These are phyloP conservation scores for Drosophila lini DNA, from an alignment of 1,140 invertebrate genomes.

Conservation along the genomic window DNA sequence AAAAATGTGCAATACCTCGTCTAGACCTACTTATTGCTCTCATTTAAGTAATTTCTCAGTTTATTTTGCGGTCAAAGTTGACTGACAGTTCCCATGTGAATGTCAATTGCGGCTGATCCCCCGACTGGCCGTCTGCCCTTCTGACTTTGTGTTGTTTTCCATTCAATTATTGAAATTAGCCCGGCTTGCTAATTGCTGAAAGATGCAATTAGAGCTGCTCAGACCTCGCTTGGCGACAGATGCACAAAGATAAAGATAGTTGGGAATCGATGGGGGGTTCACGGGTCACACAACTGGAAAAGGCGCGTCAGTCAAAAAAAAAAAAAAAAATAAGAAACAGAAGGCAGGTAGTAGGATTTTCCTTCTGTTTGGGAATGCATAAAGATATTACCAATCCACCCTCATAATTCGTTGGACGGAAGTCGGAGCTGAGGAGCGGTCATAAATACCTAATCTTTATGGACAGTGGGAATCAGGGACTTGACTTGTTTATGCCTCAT, in stretches of 20 bases:
- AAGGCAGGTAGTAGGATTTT: constrained; percentile 23
- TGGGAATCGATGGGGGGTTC: constrained; percentile 15
- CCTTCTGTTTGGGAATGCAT: constrained; percentile 28
- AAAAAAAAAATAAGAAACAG: background rate
- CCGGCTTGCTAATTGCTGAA: constrained; percentile 52
- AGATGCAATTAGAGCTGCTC: constrained; percentile 30
- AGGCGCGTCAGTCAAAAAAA: constrained; percentile 2
- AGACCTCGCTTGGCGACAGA: constrained; percentile 28
- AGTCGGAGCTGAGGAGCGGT: constrained; percentile 25
- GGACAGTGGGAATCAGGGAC: constrained; percentile 47
- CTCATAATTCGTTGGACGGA: constrained; percentile 45
- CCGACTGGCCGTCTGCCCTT: constrained; percentile 11
- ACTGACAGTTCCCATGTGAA: constrained; percentile 64
- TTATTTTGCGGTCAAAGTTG: constrained; percentile 75
- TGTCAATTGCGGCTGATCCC: constrained; percentile 49
- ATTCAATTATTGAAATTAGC: constrained; percentile 67
- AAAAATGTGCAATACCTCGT: background rate
- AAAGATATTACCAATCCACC: constrained; percentile 42
- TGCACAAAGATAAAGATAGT: constrained; percentile 27
- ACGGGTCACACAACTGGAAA: background rate
- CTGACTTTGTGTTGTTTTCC: constrained; percentile 53
- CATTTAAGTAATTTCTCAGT: constrained; percentile 5
- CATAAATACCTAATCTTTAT: constrained; percentile 53
- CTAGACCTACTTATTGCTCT: constrained; percentile 27
- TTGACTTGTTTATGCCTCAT: constrained; percentile 49